Conservation (phyloP, 2,113 vertebrate genomes). For the Plotosus lineatus region DNA sequence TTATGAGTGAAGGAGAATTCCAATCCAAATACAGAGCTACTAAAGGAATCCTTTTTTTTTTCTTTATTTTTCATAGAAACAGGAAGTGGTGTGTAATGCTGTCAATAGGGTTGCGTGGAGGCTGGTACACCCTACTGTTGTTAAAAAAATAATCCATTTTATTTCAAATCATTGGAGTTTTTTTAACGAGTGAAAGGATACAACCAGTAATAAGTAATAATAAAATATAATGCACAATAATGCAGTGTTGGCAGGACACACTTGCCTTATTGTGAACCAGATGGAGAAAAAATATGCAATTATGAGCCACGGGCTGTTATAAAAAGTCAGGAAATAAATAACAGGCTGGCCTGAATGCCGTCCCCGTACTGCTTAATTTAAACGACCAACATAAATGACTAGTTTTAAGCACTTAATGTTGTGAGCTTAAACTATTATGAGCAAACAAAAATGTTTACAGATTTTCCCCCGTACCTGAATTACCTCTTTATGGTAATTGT, state of each 20-base stretch:
- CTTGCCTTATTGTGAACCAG: not conserved
- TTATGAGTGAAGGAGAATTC: not conserved
- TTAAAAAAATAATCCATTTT: not conserved
- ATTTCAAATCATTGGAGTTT: not conserved
- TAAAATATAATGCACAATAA: not conserved
- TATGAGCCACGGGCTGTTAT: not conserved
- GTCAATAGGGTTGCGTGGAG: no score
- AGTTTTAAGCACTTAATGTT: not conserved
- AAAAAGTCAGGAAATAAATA: not conserved
- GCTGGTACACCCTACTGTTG: no score
- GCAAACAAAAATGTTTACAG: not conserved
- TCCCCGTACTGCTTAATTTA: not conserved
- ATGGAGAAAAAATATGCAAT: not conserved
- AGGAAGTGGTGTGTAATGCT: no score
- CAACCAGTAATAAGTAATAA: not conserved
- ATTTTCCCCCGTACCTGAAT: not conserved
- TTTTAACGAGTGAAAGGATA: not conserved
- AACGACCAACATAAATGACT: not conserved
- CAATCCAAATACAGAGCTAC: not conserved
- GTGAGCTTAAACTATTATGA: not conserved
- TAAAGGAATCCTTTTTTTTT: not conserved
- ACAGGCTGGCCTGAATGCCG: not conserved
- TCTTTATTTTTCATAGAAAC: not conserved
- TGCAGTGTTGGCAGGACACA: not conserved
- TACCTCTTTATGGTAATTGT: not conserved